Evolutionary conservation across 2,113 vertebrate species (phyloP).

Genomic region (Microtus montanus): DNA sequence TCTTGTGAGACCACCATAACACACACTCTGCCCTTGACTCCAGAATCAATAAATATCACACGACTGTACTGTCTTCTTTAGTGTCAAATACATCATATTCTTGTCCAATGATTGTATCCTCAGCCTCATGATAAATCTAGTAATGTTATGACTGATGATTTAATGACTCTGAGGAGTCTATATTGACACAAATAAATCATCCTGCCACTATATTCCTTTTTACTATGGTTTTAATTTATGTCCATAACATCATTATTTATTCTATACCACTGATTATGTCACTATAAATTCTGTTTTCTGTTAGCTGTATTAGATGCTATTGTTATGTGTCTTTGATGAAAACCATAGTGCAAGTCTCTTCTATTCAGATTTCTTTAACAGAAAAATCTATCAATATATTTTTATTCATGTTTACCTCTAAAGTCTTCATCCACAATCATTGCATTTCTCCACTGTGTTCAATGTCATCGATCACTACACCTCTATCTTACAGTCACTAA

Average conservation of each 20-base stretch:
- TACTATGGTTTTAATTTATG: constrained; percentile 19
- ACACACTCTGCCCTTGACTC: neutral
- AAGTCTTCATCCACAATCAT: neutral
- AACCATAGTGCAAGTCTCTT: neutral
- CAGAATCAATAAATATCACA: neutral
- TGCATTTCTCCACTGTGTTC: neutral
- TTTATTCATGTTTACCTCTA: neutral
- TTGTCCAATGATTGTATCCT: neutral
- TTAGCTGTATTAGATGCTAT: neutral
- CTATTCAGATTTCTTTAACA: neutral
- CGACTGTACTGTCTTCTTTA: neutral
- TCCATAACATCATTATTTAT: neutral
- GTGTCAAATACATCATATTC: neutral
- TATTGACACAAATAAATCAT: constrained; percentile 24
- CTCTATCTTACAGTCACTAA: neutral
- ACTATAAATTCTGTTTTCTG: constrained; percentile 3
- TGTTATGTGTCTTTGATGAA: neutral
- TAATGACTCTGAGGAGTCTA: neutral
- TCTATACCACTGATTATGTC: neutral
- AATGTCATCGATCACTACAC: neutral
- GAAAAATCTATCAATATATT: neutral
- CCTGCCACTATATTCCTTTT: neutral
- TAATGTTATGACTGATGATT: neutral
- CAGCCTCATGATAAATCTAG: neutral
- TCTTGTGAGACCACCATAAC: neutral